phyloP scores from a whole-genome alignment of 2,797 vertebrate species.

The Gallinago stenura region DNA sequence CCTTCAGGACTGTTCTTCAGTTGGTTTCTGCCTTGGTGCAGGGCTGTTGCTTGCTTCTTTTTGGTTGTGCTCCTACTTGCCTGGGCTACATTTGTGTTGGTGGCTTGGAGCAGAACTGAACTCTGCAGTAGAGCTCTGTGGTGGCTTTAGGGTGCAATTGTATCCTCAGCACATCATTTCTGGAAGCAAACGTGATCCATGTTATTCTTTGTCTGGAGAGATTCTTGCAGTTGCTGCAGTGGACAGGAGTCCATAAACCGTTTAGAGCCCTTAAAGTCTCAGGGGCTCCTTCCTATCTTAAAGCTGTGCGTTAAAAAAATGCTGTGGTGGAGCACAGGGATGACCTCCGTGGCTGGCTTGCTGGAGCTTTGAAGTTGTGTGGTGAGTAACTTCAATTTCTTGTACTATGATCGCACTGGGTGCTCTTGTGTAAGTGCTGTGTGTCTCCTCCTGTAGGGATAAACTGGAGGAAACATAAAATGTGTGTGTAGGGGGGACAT shows the following conservation, averaged over 20 bases:
- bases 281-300: neutral
- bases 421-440: neutral
- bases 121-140: neutral
- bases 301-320: neutral
- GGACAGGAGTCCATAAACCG: neutral
- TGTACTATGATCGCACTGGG: neutral
- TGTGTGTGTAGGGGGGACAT: fast-evolving
- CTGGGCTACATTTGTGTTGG: neutral
- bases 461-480: neutral
- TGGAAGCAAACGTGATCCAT: fast-evolving
- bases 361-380: neutral
- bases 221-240: neutral
- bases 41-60: neutral
- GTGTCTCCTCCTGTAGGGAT: neutral
- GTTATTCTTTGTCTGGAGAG: neutral
- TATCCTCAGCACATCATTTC: fast-evolving
- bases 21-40: neutral
- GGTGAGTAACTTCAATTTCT: neutral
- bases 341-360: neutral
- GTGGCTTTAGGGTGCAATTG: fast-evolving
- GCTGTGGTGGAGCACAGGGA: neutral
- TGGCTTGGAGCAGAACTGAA: neutral
- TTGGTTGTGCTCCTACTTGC: fast-evolving
- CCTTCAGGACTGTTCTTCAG: fast-evolving
- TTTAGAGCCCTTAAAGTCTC: neutral